Percentiles rank a stretch among this genome's conserved stretches.
Evolutionary conservation across 2,113 vertebrate species (phyloP).

Genomic region (Ariopsis seemanni): DNA sequence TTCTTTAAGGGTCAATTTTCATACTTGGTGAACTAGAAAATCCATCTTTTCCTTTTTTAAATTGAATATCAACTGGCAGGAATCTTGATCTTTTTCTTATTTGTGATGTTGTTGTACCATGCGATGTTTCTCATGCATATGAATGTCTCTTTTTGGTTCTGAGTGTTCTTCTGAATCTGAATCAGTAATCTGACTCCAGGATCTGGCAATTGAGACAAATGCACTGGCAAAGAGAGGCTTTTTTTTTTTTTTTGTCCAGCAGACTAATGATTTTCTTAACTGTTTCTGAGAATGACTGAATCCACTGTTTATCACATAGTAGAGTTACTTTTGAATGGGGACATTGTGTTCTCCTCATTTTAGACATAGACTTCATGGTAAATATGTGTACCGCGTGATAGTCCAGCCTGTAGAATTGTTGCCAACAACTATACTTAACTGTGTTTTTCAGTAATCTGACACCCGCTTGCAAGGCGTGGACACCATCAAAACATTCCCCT

Average conservation of each 20-base stretch:
- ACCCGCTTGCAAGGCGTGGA: slow-evolving; percentile 34
- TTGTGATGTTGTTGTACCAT: not conserved
- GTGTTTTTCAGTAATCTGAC: slow-evolving; percentile 49
- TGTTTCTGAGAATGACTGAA: not conserved
- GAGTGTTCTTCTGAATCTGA: not conserved
- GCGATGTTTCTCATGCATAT: not conserved
- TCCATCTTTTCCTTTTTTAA: not conserved
- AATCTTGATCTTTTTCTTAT: not conserved
- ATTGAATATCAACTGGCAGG: not conserved
- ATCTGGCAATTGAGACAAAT: slow-evolving; percentile 3
- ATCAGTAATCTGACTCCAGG: not conserved
- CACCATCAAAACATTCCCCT: slow-evolving; percentile 46
- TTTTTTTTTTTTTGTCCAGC: not conserved
- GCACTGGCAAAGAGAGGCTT: not conserved
- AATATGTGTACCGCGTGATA: not conserved
- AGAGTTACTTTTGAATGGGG: not conserved
- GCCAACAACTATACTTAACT: slow-evolving; percentile 6
- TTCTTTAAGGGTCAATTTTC: not conserved
- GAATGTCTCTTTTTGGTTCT: not conserved
- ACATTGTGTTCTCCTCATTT: not conserved
- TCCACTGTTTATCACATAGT: not conserved
- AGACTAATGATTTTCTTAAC: not conserved
- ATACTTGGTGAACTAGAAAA: not conserved
- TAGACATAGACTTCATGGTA: slow-evolving; percentile 2
- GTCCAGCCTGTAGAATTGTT: not conserved